Percentiles rank a stretch among this genome's conserved stretches.
Conservation (phyloP, 2,113 vertebrate species). For the Prinia subflava region DNA sequence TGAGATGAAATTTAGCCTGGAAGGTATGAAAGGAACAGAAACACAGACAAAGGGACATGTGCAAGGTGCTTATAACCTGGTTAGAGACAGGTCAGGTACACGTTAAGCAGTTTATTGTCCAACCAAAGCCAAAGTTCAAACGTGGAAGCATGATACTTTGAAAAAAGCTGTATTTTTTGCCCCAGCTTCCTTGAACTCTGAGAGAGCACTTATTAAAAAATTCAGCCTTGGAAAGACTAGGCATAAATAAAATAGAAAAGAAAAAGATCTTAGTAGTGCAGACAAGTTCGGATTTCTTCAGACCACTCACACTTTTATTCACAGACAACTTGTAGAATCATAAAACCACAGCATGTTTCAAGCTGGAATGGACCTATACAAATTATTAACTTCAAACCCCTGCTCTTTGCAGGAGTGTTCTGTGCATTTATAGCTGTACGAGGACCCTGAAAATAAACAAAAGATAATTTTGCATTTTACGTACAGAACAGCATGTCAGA, state of each 20-base stretch:
- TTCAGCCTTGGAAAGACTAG: neutral
- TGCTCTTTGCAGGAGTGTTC: neutral
- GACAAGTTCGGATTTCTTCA: neutral
- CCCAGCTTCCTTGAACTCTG: neutral
- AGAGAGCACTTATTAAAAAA: neutral
- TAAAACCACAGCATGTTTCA: neutral
- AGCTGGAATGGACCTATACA: neutral
- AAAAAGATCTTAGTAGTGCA: neutral
- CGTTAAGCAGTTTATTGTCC: neutral
- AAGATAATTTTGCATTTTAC: neutral
- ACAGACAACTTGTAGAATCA: neutral
- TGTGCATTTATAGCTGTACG: neutral
- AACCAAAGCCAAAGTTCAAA: neutral
- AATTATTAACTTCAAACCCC: neutral
- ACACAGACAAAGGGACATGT: rapidly evolving
- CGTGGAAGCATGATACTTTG: neutral
- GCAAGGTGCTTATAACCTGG: neutral
- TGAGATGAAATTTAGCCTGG: neutral
- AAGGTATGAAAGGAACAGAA: neutral
- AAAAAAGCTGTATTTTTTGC: neutral
- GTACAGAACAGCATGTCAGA: neutral
- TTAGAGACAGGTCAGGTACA: neutral
- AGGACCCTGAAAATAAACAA: neutral
- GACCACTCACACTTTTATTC: neutral
- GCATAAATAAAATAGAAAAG: neutral